Conservation (phyloP, 2,113 vertebrate species). For the Passer domesticus region DNA sequence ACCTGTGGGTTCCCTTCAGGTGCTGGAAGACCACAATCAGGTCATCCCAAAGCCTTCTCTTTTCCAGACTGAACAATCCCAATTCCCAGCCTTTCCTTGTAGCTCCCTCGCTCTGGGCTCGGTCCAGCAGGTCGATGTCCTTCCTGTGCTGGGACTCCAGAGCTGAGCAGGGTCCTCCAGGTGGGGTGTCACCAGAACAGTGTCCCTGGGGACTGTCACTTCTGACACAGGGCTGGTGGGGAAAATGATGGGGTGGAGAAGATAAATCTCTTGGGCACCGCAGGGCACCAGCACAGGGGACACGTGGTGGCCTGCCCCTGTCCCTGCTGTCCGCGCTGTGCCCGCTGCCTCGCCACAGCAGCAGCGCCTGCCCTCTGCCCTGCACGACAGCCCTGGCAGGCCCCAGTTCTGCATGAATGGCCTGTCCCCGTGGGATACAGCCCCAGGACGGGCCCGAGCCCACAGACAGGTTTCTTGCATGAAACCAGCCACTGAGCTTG, state of each 20-base stretch:
- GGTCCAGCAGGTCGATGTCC: rapidly evolving
- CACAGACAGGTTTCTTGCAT: background rate
- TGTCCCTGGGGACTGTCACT: background rate
- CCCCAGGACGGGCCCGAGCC: rapidly evolving
- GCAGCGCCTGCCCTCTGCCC: rapidly evolving
- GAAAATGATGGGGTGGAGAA: rapidly evolving
- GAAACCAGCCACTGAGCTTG: background rate
- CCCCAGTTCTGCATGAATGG: rapidly evolving
- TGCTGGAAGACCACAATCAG: background rate
- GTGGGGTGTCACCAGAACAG: background rate
- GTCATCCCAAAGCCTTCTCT: background rate
- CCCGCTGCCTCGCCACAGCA: rapidly evolving
- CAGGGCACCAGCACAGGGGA: rapidly evolving
- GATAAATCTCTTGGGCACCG: too few species aligned
- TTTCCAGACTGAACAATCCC: background rate
- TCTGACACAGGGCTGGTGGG: background rate
- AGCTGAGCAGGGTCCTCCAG: background rate
- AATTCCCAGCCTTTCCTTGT: background rate
- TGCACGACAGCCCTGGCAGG: rapidly evolving
- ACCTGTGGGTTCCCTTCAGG: background rate
- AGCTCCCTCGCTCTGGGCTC: background rate
- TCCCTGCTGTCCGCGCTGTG: background rate
- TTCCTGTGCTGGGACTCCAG: background rate
- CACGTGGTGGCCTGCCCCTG: rapidly evolving
- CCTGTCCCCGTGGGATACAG: rapidly evolving